phyloP scores from a whole-genome alignment of 2,113 vertebrate species.

The Tursiops truncatus region DNA sequence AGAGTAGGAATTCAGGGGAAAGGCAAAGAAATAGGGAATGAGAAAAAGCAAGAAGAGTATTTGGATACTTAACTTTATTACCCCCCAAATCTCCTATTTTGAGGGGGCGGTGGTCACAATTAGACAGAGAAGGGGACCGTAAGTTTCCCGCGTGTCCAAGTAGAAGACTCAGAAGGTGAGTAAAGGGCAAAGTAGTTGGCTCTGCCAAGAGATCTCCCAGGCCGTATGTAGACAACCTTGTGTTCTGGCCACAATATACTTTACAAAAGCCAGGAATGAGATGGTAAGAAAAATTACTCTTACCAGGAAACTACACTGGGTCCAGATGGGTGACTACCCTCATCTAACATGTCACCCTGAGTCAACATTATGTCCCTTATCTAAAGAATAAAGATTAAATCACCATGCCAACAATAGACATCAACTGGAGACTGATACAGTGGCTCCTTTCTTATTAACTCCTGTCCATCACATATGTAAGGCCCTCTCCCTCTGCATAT shows the following conservation, averaged over 20 bases:
- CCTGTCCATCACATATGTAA: rapidly evolving
- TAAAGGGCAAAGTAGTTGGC: neutral
- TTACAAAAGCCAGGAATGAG: neutral
- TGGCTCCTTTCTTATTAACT: neutral
- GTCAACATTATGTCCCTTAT: neutral
- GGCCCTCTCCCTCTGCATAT: neutral
- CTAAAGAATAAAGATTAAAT: neutral
- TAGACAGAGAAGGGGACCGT: neutral
- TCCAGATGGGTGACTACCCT: neutral
- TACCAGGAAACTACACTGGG: neutral
- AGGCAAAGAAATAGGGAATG: neutral
- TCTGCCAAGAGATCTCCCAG: neutral
- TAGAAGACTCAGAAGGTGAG: neutral
- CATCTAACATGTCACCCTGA: neutral
- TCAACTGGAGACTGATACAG: neutral
- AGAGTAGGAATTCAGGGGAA: neutral
- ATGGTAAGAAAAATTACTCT: neutral
- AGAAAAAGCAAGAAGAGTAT: neutral
- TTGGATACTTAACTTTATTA: neutral
- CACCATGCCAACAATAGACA: neutral
- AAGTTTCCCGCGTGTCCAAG: neutral
- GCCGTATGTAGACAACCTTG: neutral
- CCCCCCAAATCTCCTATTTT: neutral
- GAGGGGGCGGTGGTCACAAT: neutral
- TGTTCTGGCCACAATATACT: neutral